phyloP scores from a whole-genome alignment of 92 coral and sea anemone species.

The Isaurus tuberculatus region DNA sequence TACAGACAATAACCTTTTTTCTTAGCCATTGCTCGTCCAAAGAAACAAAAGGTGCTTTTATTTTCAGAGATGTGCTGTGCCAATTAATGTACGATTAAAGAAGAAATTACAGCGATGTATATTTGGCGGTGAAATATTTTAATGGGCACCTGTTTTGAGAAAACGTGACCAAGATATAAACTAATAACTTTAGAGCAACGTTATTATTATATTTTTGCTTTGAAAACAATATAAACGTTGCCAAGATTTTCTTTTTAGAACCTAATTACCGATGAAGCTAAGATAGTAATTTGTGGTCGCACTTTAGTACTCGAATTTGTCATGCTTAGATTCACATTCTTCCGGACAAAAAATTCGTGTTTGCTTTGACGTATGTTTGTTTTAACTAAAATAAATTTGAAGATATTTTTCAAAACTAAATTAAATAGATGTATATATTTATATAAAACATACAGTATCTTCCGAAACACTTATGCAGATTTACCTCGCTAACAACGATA shows the following conservation, averaged over 20 bases:
- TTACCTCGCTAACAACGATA: too few relatives aligned
- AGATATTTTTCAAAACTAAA: too few relatives aligned
- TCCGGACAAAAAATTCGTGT: too few relatives aligned
- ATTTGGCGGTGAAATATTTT: neutral
- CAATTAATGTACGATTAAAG: neutral
- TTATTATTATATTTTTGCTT: constrained; percentile 9
- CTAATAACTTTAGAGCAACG: constrained; percentile 3
- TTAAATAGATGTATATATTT: too few relatives aligned
- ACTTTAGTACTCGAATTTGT: neutral
- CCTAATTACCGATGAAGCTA: neutral
- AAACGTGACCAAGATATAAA: neutral
- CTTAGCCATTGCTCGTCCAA: neutral
- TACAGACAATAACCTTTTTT: neutral
- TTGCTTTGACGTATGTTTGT: too few relatives aligned
- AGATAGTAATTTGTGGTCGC: neutral
- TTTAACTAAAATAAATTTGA: neutral
- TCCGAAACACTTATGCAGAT: neutral
- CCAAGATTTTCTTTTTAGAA: neutral
- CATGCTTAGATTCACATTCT: too few relatives aligned
- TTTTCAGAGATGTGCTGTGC: neutral
- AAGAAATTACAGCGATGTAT: neutral
- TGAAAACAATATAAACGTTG: neutral
- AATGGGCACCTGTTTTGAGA: neutral
- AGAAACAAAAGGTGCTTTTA: constrained; percentile 9
- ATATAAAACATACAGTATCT: too few relatives aligned